Percentiles rank a stretch among this genome's conserved stretches.
Conservation (phyloP, 2,113 vertebrate species). For the Leucopsar rothschildi region DNA sequence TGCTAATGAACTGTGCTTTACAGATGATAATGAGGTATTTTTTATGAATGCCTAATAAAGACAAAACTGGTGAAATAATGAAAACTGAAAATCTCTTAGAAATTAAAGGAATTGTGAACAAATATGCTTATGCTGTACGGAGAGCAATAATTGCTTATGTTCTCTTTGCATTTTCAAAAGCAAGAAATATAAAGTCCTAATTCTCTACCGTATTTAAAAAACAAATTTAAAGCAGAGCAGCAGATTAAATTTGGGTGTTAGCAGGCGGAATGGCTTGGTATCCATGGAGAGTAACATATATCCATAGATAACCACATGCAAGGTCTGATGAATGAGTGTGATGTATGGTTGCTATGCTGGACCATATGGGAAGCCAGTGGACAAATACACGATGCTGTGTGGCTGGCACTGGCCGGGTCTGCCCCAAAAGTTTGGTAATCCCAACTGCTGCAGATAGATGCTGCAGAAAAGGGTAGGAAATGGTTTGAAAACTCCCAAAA, state of each 20-base stretch:
- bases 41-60: slow-evolving; percentile 21
- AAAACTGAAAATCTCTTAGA: not conserved
- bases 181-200: not conserved
- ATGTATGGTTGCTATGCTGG: not conserved
- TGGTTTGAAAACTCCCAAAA: not conserved
- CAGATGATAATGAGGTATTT: slow-evolving; percentile 22
- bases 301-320: not conserved
- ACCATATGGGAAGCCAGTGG: not conserved
- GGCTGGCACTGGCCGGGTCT: not conserved
- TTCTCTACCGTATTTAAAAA: not conserved
- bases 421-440: not conserved
- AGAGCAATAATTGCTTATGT: not conserved
- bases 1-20: slow-evolving; percentile 15
- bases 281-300: not conserved
- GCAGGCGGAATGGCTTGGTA: not conserved
- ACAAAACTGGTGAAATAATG: slow-evolving; percentile 9
- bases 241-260: not conserved
- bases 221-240: not conserved
- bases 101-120: slow-evolving; percentile 19
- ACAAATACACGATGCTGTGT: not conserved
- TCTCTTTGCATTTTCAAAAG: not conserved
- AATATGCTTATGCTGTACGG: not conserved
- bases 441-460: not conserved
- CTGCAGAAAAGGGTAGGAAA: not conserved
- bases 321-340: not conserved